Evolutionary conservation across 2,888 invertebrate genomes (phyloP).

Genomic region (Platycheirus rosarum): DNA sequence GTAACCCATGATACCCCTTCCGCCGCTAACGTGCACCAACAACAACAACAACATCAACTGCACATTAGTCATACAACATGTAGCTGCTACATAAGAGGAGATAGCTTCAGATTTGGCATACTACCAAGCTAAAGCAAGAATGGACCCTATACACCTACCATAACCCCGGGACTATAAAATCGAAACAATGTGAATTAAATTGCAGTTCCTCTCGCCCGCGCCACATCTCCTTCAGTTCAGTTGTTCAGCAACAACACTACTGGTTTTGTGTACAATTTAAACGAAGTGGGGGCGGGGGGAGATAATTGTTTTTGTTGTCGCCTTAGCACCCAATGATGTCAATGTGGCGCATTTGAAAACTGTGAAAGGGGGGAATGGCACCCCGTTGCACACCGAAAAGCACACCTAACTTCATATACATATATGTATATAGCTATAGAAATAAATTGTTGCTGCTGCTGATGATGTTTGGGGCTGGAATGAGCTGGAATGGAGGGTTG

Average conservation of each 20-base stretch:
- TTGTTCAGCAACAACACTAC: too few species aligned
- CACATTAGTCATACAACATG: slow-evolving; percentile 72
- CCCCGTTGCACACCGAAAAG: slow-evolving; percentile 20
- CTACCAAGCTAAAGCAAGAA: slow-evolving; percentile 14
- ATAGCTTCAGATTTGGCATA: slow-evolving; percentile 40
- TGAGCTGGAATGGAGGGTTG: slow-evolving; percentile 29
- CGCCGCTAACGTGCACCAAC: slow-evolving; percentile 20
- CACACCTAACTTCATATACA: slow-evolving; percentile 31
- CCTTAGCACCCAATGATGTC: slow-evolving; percentile 74
- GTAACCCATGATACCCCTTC: slow-evolving; percentile 17
- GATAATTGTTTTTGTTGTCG: slow-evolving; percentile 75
- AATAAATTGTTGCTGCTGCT: slow-evolving; percentile 66
- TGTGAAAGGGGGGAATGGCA: slow-evolving; percentile 2
- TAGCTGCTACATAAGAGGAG: slow-evolving; percentile 21
- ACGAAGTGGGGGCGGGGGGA: slow-evolving; percentile 50
- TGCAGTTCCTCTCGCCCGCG: slow-evolving; percentile 39
- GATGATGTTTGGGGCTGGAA: slow-evolving; percentile 3
- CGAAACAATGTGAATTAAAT: slow-evolving; percentile 74
- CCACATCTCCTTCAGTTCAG: neutral
- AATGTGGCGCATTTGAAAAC: slow-evolving; percentile 65
- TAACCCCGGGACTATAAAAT: slow-evolving; percentile 52
- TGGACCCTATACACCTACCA: slow-evolving; percentile 44
- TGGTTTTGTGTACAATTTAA: slow-evolving; percentile 54
- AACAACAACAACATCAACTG: slow-evolving; percentile 57
- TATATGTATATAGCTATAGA: too few species aligned